phyloP scores from a whole-genome alignment of 2,113 vertebrate genomes.

The Isichthys henryi region DNA sequence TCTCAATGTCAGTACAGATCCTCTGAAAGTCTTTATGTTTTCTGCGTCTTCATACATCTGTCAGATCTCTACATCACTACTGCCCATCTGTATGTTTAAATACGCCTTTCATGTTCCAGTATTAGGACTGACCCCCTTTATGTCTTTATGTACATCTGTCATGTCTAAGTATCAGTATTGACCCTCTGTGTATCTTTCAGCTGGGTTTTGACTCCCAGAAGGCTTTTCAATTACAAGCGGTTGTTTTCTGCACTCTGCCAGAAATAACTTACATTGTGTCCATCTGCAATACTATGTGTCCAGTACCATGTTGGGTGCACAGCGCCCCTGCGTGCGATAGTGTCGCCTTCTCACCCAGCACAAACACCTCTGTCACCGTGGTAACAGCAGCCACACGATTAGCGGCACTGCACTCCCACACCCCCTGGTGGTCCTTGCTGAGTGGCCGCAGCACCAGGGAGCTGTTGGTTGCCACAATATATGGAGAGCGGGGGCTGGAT shows the following conservation, averaged over 20 bases:
- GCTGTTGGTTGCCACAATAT: conserved; percentile 62
- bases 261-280: neutral
- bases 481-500: conserved; percentile 44
- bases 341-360: conserved; percentile 68
- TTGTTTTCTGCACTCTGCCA: neutral
- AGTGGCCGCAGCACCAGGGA: conserved; percentile 74
- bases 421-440: conserved; percentile 79
- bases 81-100: neutral
- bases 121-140: neutral
- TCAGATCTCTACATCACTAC: neutral
- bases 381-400: conserved; percentile 71
- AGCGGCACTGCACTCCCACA: conserved; percentile 73
- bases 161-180: neutral
- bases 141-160: neutral
- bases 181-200: neutral
- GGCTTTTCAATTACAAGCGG: neutral
- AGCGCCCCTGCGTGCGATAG: neutral
- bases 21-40: neutral
- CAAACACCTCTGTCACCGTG: conserved; percentile 61
- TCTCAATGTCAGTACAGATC: neutral
- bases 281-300: neutral
- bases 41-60: neutral
- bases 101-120: neutral
- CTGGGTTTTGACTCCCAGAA: neutral
- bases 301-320: neutral